Percentiles rank a stretch among this genome's conserved stretches.
phyloP scores from a whole-genome alignment of 92 coral and sea anemone species.

The Phymanthus crucifer region DNA sequence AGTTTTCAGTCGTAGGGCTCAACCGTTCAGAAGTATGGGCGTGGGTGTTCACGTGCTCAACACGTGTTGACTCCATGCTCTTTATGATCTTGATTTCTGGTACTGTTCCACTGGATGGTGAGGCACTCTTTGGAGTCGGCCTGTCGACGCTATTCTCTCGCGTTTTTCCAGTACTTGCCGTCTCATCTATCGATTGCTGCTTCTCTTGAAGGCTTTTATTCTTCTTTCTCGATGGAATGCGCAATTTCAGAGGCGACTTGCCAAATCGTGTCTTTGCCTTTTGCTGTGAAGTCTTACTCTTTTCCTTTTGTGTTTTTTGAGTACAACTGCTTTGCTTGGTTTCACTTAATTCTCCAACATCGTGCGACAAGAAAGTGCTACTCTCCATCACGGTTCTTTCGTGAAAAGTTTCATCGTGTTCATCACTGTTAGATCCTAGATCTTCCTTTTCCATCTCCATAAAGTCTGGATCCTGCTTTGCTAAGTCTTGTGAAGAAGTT shows the following conservation, averaged over 20 bases:
- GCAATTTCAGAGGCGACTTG: background rate
- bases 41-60: background rate
- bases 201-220: background rate
- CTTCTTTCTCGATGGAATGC: slow-evolving; percentile 2
- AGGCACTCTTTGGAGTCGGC: background rate
- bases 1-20: slow-evolving; percentile 1
- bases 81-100: background rate
- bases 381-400: background rate
- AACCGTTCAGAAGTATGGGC: background rate
- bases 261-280: background rate
- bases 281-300: background rate
- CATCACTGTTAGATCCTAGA: background rate
- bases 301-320: background rate
- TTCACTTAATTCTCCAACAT: background rate
- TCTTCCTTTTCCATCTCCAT: background rate
- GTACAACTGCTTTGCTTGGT: background rate
- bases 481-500: background rate
- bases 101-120: background rate
- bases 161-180: background rate
- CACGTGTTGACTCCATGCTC: background rate
- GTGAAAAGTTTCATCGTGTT: background rate
- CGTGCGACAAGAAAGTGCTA: background rate
- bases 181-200: background rate
- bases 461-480: background rate
- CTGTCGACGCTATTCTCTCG: background rate